Conservation (phyloP, 1,140 invertebrate species). For the Scylla paramamosain region DNA sequence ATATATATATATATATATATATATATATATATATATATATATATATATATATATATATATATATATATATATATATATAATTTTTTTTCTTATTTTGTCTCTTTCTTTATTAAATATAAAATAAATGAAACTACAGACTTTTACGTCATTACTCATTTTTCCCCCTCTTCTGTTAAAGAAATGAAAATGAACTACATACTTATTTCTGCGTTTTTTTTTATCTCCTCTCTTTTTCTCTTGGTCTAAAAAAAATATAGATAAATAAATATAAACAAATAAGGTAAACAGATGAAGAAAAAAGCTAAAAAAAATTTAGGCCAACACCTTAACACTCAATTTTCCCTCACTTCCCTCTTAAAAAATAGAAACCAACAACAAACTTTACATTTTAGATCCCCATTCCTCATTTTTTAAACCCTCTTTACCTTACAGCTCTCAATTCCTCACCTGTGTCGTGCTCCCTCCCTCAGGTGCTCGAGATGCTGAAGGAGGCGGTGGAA, state of each 20-base stretch:
- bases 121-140: no score
- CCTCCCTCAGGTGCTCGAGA: constrained; percentile 84
- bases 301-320: no score
- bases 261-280: not conserved
- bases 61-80: constrained; percentile 51
- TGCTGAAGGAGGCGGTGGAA: constrained; percentile 85
- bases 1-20: constrained; percentile 60
- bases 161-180: no score
- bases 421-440: no score
- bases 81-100: not conserved
- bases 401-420: no score
- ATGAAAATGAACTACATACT: no score
- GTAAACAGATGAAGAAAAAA: not conserved
- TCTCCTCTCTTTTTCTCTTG: no score
- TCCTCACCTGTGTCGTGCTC: not conserved
- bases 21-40: constrained; percentile 56
- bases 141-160: no score
- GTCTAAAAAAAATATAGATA: not conserved
- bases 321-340: not conserved
- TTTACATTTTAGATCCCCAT: no score
- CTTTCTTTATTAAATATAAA: no score
- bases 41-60: constrained; percentile 58
- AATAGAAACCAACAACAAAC: not conserved
- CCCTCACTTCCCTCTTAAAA: not conserved
- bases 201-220: no score